Evolutionary conservation across 2,888 invertebrate genomes (phyloP), one percentile per base, ranked within the genome.

Genomic region (Tipula helvola): DNA sequence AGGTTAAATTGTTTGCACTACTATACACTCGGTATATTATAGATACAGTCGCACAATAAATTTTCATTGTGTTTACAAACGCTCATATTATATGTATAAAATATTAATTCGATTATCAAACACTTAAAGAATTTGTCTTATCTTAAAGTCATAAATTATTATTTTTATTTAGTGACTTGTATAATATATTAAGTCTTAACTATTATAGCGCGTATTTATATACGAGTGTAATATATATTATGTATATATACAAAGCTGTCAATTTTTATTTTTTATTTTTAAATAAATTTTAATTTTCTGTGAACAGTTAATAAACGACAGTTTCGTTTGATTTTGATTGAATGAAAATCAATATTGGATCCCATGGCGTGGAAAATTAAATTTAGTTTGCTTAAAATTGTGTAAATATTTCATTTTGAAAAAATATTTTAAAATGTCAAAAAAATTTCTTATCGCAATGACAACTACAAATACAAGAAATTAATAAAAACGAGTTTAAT

Each of bases 1-100:
- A 71, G 71, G 71, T 71, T 71, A 71, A 71, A 71, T 71, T 71
- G 71, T 71, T 71, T 71, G 71, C 71, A 71, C 71, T 71, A 71
- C 71, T 71, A 71, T 71, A 71, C 28, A 28, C 28, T 10, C 71
- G n/a, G 28, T 71, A 71, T 52, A n/a, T 1, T 44, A 7, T 52
- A 52, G 18, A 71, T 71, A 71, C 71, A 71, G 71, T 71, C 71
- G 71, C 18, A 71, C 28, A 71, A 52, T 18, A 71, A 71, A 71
- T 28, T 71, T 28, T 57, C 39, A 28, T 28, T 28, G 52, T 57
- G 52, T 57, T 16, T 57, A 57, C 52, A 57, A 28, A 16, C 5
- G 52, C 52, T 57, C 52, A 57, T 57, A 57, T 52, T 28, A 28
- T 28, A 28, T 28, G 28, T 28, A 28, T 28, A 5, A n/a, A 52